Percentiles rank a stretch among this genome's conserved stretches.
Evolutionary conservation across 2,113 vertebrate species (phyloP).

Genomic region (Regulus satrapa): DNA sequence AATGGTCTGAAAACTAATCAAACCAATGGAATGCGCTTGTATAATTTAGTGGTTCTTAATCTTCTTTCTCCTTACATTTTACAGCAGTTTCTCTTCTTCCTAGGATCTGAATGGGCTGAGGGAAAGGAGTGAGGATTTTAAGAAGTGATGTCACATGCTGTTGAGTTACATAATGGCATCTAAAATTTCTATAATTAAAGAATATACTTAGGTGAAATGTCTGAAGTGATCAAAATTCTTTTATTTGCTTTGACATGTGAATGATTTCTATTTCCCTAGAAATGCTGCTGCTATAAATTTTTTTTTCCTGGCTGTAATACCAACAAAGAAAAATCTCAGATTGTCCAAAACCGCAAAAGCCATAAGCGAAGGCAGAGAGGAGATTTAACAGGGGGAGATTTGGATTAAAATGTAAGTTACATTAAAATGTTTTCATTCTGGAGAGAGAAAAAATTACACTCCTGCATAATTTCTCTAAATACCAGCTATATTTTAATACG

Average conservation of each 20-base stretch:
- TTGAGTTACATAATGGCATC: neutral
- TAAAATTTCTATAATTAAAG: neutral
- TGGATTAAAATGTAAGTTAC: slow-evolving; percentile 7
- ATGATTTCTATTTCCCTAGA: neutral
- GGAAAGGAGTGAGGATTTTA: neutral
- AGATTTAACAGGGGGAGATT: neutral
- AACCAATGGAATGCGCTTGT: neutral
- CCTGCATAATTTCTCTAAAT: slow-evolving; percentile 18
- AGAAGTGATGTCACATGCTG: neutral
- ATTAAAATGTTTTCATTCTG: neutral
- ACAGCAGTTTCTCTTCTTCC: neutral
- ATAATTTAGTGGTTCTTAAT: neutral
- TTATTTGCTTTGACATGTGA: slow-evolving; percentile 2
- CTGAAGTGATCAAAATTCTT: slow-evolving; percentile 17
- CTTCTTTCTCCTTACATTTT: neutral
- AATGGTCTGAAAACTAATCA: neutral
- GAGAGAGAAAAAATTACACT: neutral
- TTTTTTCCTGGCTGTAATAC: neutral
- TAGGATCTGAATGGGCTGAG: neutral
- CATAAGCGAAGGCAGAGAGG: neutral
- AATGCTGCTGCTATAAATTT: neutral
- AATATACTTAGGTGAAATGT: neutral
- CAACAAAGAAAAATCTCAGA: neutral
- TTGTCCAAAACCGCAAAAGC: neutral
- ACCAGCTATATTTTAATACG: neutral